A percentile compares a stretch with the other conserved stretches of the same genome.
Evolutionary conservation across 2,113 vertebrate genomes (phyloP).

Genomic region (Cacatua alba): DNA sequence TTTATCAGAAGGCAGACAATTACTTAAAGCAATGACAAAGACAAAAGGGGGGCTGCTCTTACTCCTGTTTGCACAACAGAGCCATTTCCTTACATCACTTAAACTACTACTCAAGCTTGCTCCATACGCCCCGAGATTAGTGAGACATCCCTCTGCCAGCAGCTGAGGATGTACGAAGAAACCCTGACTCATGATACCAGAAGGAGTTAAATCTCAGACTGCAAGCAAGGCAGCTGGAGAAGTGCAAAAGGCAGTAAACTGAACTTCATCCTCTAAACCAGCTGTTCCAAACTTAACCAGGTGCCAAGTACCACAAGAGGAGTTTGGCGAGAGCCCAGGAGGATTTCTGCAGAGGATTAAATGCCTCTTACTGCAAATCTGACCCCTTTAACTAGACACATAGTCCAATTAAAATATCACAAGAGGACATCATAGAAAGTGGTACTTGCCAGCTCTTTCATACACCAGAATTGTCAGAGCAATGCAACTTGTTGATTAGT

Average conservation of each 20-base stretch:
- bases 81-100: fast-evolving
- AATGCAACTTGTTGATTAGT: conserved; percentile 50
- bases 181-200: not conserved
- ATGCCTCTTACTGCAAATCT: conserved; percentile 65
- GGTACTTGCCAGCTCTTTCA: conserved; percentile 45
- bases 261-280: conserved; percentile 48
- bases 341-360: conserved; percentile 64
- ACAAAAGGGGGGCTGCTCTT: not conserved
- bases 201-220: conserved; percentile 45
- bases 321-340: conserved; percentile 54
- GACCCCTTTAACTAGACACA: conserved; percentile 68
- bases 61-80: not conserved
- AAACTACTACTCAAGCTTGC: not conserved
- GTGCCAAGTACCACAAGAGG: conserved; percentile 59
- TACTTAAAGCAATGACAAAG: not conserved
- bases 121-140: not conserved
- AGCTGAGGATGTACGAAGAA: not conserved
- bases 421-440: conserved; percentile 13
- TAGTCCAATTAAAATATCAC: conserved; percentile 60
- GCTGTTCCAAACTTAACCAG: conserved; percentile 59
- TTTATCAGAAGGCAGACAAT: not conserved
- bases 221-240: conserved; percentile 50
- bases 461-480: conserved; percentile 27
- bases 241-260: conserved; percentile 51
- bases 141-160: not conserved